Evolutionary conservation across 2,888 invertebrate species (phyloP), one percentile per base, ranked within the genome.

Genomic region (Apamea monoglypha): DNA sequence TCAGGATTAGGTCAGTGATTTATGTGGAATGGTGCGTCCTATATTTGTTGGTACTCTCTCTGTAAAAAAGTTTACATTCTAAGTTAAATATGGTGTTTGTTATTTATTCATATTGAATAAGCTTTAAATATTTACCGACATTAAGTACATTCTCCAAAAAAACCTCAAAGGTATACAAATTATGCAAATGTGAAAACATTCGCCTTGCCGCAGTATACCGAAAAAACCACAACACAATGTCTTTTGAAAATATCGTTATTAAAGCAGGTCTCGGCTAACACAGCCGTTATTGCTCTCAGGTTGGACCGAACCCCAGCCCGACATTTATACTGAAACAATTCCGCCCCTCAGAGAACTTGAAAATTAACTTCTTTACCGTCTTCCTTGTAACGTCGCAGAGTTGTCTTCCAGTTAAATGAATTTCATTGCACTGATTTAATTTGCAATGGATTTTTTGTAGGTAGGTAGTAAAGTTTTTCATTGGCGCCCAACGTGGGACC

Each of bases 211-310:
- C 79, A 80, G 50, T 89, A 81, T 67, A 78, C 66, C 70, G 67
- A 82, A 87, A 88, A 85, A 87, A 77, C 87, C 79, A 53, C 76
- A 85, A 81, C 78, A 81, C 68, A 88, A 89, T 87, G 85, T 76
- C 79, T 83, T 87, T 82, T 79, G 81, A 85, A 89, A 88, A 89
- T 89, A 88, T 87, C 72, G 85, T 85, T 89, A 89, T 88, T 82
- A 87, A 85, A 83, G 80, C 81, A 79, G 86, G 86, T 87, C 78
- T 86, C 81, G 47, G 81, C 78, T 89, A 82, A 82, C 83, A 81
- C 63, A 81, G 76, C 63, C 81, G 84, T 87, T 89, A 89, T 83
- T 82, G 76, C 83, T 77, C 76, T 85, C 77, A 76, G 77, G 83
- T 83, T 81, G 85, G 77, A 78, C 56, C 80, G 59, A 85, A 76